These are phyloP conservation scores for Rafetus swinhoei DNA, from an alignment of 2,113 vertebrate species.

Conservation along the genomic window DNA sequence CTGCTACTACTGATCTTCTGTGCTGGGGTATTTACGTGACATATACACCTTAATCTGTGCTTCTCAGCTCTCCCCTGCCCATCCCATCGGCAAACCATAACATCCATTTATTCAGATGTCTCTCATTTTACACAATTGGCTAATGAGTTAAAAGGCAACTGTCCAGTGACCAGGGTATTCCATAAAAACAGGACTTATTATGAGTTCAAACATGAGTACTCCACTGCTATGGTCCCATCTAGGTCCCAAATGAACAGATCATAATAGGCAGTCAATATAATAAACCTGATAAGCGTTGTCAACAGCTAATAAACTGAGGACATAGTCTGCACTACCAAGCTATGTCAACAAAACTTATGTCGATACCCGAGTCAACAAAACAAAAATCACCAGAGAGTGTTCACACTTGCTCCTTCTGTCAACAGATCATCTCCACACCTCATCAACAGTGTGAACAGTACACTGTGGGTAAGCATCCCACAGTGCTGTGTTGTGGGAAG, in stretches of 20 bases:
- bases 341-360: no score
- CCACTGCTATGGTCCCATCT: background rate
- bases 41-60: background rate
- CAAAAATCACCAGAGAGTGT: no score
- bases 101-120: background rate
- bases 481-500: no score
- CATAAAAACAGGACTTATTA: background rate
- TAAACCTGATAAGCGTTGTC: background rate
- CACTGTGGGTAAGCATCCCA: no score
- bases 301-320: background rate
- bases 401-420: no score
- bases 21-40: background rate
- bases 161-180: background rate
- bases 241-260: background rate
- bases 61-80: background rate
- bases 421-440: no score
- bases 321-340: no score
- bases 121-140: background rate
- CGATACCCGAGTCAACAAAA: no score
- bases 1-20: background rate
- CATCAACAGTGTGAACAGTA: no score
- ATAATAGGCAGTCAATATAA: background rate
- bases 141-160: background rate
- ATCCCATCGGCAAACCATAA: background rate
- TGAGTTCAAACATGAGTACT: background rate